A percentile compares a stretch with the other conserved stretches of the same genome.
Conservation (phyloP, 2,888 invertebrate species). For the Pterobdella sp. region DNA sequence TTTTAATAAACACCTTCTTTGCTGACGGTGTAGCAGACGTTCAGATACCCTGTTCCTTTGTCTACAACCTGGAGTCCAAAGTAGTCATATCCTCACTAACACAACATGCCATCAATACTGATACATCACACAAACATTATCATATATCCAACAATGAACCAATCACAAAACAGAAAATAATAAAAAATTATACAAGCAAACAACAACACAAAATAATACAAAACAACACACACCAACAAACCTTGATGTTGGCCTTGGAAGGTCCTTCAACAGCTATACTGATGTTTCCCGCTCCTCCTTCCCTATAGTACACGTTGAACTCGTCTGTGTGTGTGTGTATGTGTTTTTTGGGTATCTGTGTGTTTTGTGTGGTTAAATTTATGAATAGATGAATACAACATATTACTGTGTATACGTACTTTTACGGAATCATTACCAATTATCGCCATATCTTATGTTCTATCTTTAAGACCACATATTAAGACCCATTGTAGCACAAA, state of each 20-base stretch:
- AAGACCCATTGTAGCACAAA: not conserved
- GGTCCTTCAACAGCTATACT: conserved; percentile 93
- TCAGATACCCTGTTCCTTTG: conserved; percentile 35
- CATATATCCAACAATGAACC: not conserved
- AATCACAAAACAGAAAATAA: not conserved
- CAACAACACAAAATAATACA: not conserved
- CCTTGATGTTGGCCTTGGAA: conserved; percentile 68
- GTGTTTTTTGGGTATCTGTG: not conserved
- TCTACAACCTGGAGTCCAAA: conserved; percentile 24
- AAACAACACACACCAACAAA: not conserved
- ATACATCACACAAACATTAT: too few relatives aligned
- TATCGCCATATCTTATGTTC: too few relatives aligned
- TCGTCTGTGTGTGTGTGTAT: conserved; percentile 45
- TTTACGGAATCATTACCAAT: too few relatives aligned
- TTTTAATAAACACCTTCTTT: conserved; percentile 33
- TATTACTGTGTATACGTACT: too few relatives aligned
- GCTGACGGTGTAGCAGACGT: conserved; percentile 32
- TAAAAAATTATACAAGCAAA: not conserved
- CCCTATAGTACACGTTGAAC: conserved; percentile 89
- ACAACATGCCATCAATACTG: too few relatives aligned
- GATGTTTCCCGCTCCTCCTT: conserved; percentile 88
- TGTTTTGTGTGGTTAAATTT: not conserved
- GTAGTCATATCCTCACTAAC: too few relatives aligned
- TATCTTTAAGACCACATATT: too few relatives aligned
- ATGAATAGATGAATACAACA: not conserved